Evolutionary conservation across 2,888 invertebrate genomes (phyloP), one percentile per base, ranked within the genome.

Genomic region (Cerastis leucographa): DNA sequence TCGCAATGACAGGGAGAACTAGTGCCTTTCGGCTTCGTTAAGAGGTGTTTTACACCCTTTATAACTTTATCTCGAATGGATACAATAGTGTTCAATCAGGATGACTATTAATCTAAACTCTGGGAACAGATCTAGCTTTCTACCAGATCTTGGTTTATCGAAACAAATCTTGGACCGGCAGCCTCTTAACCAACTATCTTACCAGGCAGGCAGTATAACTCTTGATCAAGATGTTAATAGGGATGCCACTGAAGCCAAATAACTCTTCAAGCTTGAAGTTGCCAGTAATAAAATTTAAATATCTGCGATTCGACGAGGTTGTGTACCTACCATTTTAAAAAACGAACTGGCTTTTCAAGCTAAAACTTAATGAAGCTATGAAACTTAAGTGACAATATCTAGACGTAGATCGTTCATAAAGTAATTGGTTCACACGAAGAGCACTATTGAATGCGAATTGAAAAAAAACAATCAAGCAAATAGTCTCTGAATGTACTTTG

Each of bases 391-490:
- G 79, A 78, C 65, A 80, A 59, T 79, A 88, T 86, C 88, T 81
- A 85, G 83, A 82, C 75, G 86, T 54, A 76, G 70, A 85, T 88
- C 87, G 46, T 73, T 49, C 76, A 85, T 85, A 78, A 74, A 71
- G 68, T 88, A 87, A 87, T 87, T 87, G 88, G 51, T 71, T 56
- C 64, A 75, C 71, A 68, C 62, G 56, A 80, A 74, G 54, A 69
- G 67, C 54, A 78, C 69, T 80, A 86, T 86, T 81, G 83, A 77
- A 83, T 78, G 83, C 59, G 74, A 86, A 87, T 86, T 83, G 87
- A 88, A 80, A 81, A 76, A 80, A 80, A 86, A 86, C 84, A 83
- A 88, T 85, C 80, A 86, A 88, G 74, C 71, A 77, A 88, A 86
- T 88, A 70, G 85, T 79, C 35, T 64, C 51, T 70, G 78, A 79